Base-by-base conservation (phyloP, 2,113 vertebrate species). In the Arenaria interpres region DNA sequence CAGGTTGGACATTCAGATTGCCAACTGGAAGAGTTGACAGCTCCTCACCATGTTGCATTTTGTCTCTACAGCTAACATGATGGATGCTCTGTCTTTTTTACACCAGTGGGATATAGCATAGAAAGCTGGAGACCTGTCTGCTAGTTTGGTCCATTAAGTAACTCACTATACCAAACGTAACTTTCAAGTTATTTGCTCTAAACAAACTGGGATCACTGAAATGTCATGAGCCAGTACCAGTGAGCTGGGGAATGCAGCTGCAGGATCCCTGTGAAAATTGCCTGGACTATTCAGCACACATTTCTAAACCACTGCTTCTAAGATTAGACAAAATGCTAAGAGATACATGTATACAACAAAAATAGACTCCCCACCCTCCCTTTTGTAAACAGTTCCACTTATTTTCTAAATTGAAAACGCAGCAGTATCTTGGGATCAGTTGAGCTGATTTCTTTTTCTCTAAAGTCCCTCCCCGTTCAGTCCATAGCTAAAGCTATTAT, bases 401-500 rank as follows among this genome's bases (percentile, higher is more conserved):
- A 78, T 88, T 95, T 95, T 75, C 66, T 87, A 59, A 30, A 46
- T 3, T 69, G 66, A 83, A 96, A 95, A 43, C 48, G 59, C 22
- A 37, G 9, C 14, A 41, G 5, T 45, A 25, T 83, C 35, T 20
- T 72, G 84, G 56, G 48, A 85, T 72, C 12, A 60, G 71, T 53
- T 33, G 73, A 93, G 41, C 30, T 62, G 50, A 75, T 89, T 89
- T 67, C 48, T 72, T 53, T 37, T 48, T 68, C 72, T 78, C 50
- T 64, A 9, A 79, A 60, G 57, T 45, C 50, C 51, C 14, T 85
- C 50, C 76, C 16, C 54, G n/a, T 97, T 82, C 85, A 69, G 77
- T 84, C 54, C 95, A 71, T 85, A 83, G 46, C 81, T 96, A 74
- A 88, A 72, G 72, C 51, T 95, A 90, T 94, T 97, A 83, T 90